phyloP scores from a whole-genome alignment of 1,140 invertebrate genomes.

The Zophobas atratus region DNA sequence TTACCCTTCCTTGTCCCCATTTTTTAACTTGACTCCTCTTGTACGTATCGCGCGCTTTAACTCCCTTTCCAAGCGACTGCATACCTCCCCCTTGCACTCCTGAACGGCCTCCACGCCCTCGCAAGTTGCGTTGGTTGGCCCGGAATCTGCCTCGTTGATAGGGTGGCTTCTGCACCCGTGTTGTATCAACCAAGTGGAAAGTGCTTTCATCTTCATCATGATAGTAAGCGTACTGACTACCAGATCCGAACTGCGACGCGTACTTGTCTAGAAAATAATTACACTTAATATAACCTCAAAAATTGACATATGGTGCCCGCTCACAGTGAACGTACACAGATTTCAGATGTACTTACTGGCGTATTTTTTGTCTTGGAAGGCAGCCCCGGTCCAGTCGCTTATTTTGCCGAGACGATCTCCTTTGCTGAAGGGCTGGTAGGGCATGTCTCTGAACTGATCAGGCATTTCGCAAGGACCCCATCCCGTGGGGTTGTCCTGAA shows the following conservation, averaged over 20 bases:
- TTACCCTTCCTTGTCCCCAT: conserved; percentile 89
- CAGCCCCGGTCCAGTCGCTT: conserved; percentile 97
- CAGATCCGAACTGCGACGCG: conserved; percentile 94
- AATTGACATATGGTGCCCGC: background rate
- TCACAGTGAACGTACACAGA: too few species aligned
- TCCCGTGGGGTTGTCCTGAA: conserved; percentile 92
- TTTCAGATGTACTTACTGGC: conserved; percentile 80
- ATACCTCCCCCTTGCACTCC: conserved; percentile 75
- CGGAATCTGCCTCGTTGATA: conserved; percentile 92
- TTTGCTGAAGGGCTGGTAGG: conserved; percentile 98
- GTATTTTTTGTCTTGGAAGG: conserved; percentile 95
- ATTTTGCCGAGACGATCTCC: conserved; percentile 97
- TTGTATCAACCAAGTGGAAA: conserved; percentile 98
- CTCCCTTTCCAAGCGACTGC: conserved; percentile 74
- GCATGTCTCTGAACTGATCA: conserved; percentile 97
- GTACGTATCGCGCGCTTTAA: conserved; percentile 73
- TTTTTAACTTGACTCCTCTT: conserved; percentile 82
- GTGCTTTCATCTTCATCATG: conserved; percentile 98
- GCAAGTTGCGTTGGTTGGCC: conserved; percentile 85
- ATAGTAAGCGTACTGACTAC: conserved; percentile 96
- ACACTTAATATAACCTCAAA: conserved; percentile 17
- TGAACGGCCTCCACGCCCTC: conserved; percentile 83
- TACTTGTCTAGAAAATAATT: conserved; percentile 87
- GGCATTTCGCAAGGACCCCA: conserved; percentile 97
- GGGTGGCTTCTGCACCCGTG: conserved; percentile 90